Evolutionary conservation across 1,140 invertebrate species (phyloP), one percentile per base, ranked within the genome.

Genomic region (Tribolium madens): DNA sequence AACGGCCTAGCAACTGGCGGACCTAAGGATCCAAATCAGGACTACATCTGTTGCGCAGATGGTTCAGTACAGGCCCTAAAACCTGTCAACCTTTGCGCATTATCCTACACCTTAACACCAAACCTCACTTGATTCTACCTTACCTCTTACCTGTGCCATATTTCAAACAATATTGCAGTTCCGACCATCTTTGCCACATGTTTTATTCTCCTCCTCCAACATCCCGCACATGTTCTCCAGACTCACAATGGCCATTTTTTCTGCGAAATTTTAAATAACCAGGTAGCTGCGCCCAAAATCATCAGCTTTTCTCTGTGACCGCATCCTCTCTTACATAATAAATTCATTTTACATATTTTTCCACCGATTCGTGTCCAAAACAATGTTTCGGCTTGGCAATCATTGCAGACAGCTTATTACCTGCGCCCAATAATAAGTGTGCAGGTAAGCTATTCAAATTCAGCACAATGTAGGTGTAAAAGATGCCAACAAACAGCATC

Each of bases 31-130:
- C 79, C 79, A 84, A 84, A 84, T 84, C 83, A 84, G 81, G 80
- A 81, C 80, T 80, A 78, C 83, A 84, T 84, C 83, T 84, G 83
- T 80, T 83, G 80, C 79, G 83, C 83, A 84, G 83, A 82, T 84
- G 83, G 82, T 78, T 73, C 13, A 64, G 57, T 77, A 69, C 52
- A 69, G 71, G 79, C 78, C 81, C 76, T 80, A 78, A 82, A 79
- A 82, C 81, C 81, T 80, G 77, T 76, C 60, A 72, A 72, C 70
- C 75, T 76, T 76, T 57, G 77, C 75, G 64, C 71, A 72, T 72
- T 72, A 52, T 26, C 42, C 47, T 52, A 72, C 72, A 68, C 74
- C 57, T 81, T 53, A 79, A 79, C 76, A 76, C 75, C 75, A 81
- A 79, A 81, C 71, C 73, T 79, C 78, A 81, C 80, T 81, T 79